Percentiles rank a stretch among this genome's conserved stretches.
Conservation (phyloP, 1,140 invertebrate species). For the Camponotus floridanus region DNA sequence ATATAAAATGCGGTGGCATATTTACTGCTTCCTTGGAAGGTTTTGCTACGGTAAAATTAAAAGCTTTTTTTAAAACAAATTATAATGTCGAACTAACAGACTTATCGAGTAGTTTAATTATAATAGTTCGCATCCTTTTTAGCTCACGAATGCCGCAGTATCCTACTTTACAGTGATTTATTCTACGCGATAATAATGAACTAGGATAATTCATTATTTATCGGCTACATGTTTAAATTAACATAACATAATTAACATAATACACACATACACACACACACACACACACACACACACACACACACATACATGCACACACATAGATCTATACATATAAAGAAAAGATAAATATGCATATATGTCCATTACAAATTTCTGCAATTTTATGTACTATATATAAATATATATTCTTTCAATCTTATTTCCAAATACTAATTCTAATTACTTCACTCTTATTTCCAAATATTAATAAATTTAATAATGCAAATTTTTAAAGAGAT, state of each 20-base stretch:
- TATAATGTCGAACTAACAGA: not conserved
- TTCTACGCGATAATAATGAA: not conserved
- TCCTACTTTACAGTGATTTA: constrained; percentile 38
- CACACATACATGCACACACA: too few species aligned
- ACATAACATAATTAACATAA: not conserved
- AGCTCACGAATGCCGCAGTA: constrained; percentile 20
- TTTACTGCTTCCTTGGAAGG: constrained; percentile 21
- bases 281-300: too few species aligned
- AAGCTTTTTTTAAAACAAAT: too few species aligned
- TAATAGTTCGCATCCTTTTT: not conserved
- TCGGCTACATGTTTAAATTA: not conserved
- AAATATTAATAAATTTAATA: not conserved
- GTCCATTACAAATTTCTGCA: not conserved
- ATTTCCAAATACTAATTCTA: too few species aligned
- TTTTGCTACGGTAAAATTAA: constrained; percentile 34
- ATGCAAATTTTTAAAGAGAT: not conserved
- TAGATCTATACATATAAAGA: too few species aligned
- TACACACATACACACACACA: too few species aligned
- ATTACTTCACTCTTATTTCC: too few species aligned
- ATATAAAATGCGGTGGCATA: not conserved
- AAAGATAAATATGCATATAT: not conserved
- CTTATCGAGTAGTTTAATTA: too few species aligned
- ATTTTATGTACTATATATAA: not conserved
- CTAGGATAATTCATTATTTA: not conserved
- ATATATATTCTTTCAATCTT: not conserved